Evolutionary conservation across 2,797 vertebrate species (phyloP).

Genomic region (Cuniculus paca): DNA sequence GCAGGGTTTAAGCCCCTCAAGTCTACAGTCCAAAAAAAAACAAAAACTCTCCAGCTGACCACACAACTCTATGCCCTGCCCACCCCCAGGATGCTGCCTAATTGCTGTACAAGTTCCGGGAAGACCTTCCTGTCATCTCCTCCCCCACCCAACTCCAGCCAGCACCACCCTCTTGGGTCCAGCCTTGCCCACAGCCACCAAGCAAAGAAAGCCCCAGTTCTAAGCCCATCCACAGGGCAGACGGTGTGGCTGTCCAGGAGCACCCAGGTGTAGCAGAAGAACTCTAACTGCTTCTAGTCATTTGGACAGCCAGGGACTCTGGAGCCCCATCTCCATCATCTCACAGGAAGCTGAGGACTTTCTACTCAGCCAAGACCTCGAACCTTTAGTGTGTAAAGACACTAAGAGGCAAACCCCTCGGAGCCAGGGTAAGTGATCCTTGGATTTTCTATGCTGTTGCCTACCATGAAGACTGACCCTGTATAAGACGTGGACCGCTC

Average conservation of each 20-base stretch:
- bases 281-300: neutral
- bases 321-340: neutral
- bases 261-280: constrained; percentile 23
- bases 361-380: neutral
- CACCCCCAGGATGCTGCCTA: neutral
- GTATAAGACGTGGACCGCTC: too few species aligned
- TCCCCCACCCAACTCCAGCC: neutral
- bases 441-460: too few species aligned
- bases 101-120: constrained; percentile 19
- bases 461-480: too few species aligned
- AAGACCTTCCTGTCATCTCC: neutral
- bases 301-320: constrained; percentile 43
- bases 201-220: neutral
- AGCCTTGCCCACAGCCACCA: neutral
- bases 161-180: neutral
- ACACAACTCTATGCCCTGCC: neutral
- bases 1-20: constrained; percentile 21
- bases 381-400: neutral
- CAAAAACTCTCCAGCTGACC: neutral
- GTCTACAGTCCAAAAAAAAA: neutral
- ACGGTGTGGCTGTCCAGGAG: neutral
- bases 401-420: too few species aligned
- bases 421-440: too few species aligned
- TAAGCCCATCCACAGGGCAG: neutral
- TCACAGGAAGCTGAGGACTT: constrained; percentile 53